Conservation (phyloP, 2,113 vertebrate genomes). For the Paramormyrops kingsleyae region DNA sequence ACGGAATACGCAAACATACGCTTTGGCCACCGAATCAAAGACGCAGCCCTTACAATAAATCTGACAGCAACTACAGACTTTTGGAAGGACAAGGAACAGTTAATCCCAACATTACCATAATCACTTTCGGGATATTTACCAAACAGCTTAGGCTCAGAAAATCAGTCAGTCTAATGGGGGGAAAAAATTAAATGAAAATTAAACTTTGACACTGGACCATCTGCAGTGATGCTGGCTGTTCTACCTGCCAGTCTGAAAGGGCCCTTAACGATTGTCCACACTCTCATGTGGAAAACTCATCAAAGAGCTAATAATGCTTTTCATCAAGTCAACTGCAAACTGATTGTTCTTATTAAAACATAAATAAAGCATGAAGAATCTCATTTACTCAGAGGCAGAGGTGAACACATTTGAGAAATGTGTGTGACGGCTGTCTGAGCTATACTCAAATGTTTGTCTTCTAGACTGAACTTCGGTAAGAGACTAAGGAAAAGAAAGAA, state of each 20-base stretch:
- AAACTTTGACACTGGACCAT: constrained; percentile 14
- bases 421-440: neutral
- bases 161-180: neutral
- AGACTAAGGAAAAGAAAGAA: neutral
- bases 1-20: neutral
- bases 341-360: constrained; percentile 52
- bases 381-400: constrained; percentile 41
- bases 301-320: constrained; percentile 88
- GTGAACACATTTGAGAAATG: constrained; percentile 7
- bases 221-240: neutral
- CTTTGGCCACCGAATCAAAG: neutral
- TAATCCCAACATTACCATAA: neutral
- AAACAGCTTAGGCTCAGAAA: neutral
- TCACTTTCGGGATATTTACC: neutral
- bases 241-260: constrained; percentile 23
- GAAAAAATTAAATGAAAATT: neutral
- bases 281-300: constrained; percentile 91
- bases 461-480: neutral
- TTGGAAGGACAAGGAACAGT: neutral
- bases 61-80: neutral
- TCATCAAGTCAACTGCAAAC: constrained; percentile 71
- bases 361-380: constrained; percentile 34
- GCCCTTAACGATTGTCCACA: constrained; percentile 56
- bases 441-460: neutral
- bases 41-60: neutral